These are phyloP conservation scores for Pasiphila rectangulata DNA, from an alignment of 2,888 invertebrate genomes.

Conservation along the genomic window DNA sequence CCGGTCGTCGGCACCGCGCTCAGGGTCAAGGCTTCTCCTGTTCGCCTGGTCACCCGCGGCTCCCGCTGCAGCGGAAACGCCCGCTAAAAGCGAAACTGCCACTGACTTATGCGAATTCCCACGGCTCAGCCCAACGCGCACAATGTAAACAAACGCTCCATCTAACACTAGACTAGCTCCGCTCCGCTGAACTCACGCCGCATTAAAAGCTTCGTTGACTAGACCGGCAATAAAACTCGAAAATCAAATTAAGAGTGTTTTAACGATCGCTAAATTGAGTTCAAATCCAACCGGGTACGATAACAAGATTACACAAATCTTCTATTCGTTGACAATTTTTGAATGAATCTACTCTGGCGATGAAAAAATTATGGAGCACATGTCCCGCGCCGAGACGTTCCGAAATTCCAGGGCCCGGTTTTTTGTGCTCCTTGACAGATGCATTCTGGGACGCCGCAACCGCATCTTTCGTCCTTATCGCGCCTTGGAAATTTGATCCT, in stretches of 20 bases:
- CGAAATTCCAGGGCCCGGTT: constrained; percentile 75
- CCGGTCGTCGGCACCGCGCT: constrained; percentile 79
- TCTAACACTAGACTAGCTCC: constrained; percentile 25
- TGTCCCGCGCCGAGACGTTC: constrained; percentile 72
- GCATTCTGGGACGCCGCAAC: constrained; percentile 77
- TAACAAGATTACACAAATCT: constrained; percentile 80
- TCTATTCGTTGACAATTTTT: constrained; percentile 75
- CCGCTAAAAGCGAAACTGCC: constrained; percentile 66
- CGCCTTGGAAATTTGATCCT: constrained; percentile 66
- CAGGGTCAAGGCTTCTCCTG: constrained; percentile 78
- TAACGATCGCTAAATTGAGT: constrained; percentile 63
- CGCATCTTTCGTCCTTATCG: constrained; percentile 77
- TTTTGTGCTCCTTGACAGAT: constrained; percentile 76
- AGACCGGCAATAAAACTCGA: constrained; percentile 49
- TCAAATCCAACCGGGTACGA: constrained; percentile 61
- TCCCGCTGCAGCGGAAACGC: constrained; percentile 58
- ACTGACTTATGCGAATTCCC: constrained; percentile 46
- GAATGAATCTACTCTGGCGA: constrained; percentile 69
- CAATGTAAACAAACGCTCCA: constrained; percentile 28
- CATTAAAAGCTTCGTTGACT: constrained; percentile 35
- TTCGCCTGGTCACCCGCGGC: constrained; percentile 59
- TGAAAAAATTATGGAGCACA: constrained; percentile 75
- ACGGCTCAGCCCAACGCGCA: constrained; percentile 34
- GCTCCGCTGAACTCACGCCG: constrained; percentile 35
- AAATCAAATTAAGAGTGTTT: constrained; percentile 42